Evolutionary conservation across 53 echinoderm and acorn worm genomes (phyloP), one percentile per base, ranked within the genome.

Genomic region (Echinarachnius parma): DNA sequence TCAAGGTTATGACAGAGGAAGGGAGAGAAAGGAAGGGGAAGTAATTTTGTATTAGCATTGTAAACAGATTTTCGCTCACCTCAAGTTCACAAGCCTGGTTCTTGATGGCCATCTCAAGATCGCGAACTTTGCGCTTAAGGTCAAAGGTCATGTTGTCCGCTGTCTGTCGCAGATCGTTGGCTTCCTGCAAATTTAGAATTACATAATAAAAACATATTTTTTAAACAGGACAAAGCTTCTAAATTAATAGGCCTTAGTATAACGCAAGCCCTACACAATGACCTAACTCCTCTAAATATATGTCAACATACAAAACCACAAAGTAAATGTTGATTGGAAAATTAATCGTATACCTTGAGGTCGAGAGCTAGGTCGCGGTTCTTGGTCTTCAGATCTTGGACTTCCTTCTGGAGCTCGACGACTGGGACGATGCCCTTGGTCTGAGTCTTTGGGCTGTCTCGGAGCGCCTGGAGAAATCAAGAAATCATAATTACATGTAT

Each of bases 271-370:
- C n/a, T n/a, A n/a, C n/a, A n/a, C n/a, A n/a, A n/a, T n/a, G n/a
- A n/a, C n/a, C n/a, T n/a, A n/a, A n/a, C n/a, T n/a, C n/a, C n/a
- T n/a, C n/a, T n/a, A n/a, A n/a, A n/a, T n/a, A n/a, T n/a, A n/a
- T n/a, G n/a, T n/a, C n/a, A n/a, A n/a, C n/a, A n/a, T n/a, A n/a
- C n/a, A n/a, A n/a, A n/a, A n/a, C n/a, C n/a, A n/a, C n/a, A n/a
- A n/a, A n/a, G n/a, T n/a, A n/a, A n/a, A n/a, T n/a, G n/a, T n/a
- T n/a, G n/a, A n/a, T n/a, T n/a, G n/a, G n/a, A n/a, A n/a, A n/a
- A n/a, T n/a, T n/a, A n/a, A n/a, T n/a, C n/a, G n/a, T n/a, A 9
- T 44, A 62, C 63, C 63, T 62, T 16, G 26, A 62, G 63, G 44
- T 62, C 63, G 20, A 36, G 37, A 44, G 63, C 16, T 20, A 44